Conservation (phyloP, 2,888 invertebrate species). For the Tubulanus polymorphus region DNA sequence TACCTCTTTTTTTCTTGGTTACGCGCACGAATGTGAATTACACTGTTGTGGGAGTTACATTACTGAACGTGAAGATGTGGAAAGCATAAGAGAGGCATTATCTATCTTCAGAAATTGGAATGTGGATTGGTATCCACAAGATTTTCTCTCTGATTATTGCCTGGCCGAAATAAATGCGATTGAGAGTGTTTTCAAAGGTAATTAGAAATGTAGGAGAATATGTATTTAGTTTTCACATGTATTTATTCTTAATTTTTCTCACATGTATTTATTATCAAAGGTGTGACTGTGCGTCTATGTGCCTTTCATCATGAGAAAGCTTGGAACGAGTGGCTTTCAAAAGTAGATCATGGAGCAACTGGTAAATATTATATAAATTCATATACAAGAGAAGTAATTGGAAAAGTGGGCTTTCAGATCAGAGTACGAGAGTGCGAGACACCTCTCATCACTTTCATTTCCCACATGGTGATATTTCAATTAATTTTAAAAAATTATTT, state of each 20-base stretch:
- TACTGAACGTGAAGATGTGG: conserved; percentile 8
- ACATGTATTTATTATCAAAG: too few species aligned
- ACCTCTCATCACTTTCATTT: too few species aligned
- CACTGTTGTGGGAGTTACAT: conserved; percentile 14
- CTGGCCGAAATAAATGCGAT: conserved; percentile 15
- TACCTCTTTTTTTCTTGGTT: conserved; percentile 17
- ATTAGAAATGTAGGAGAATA: conserved; percentile 3
- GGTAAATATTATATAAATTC: too few species aligned
- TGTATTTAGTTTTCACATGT: conserved; percentile 10
- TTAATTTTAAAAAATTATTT: too few species aligned
- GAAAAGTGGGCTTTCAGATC: too few species aligned
- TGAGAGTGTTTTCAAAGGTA: too few species aligned
- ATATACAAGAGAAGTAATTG: too few species aligned
- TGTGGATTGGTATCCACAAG: conserved; percentile 13
- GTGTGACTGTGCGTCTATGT: conserved; percentile 3
- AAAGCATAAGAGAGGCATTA: conserved; percentile 16
- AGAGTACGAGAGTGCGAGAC: too few species aligned
- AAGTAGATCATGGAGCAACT: conserved; percentile 9
- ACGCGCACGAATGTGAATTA: conserved; percentile 17
- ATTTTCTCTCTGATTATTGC: conserved; percentile 14
- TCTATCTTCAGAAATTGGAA: conserved; percentile 9
- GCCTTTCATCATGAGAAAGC: conserved; percentile 16
- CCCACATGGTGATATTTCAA: too few species aligned
- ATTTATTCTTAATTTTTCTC: background rate
- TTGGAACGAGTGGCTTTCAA: conserved; percentile 16